These are phyloP conservation scores for Meandrusa payeni DNA, from an alignment of 2,888 invertebrate species.

Conservation along the genomic window DNA sequence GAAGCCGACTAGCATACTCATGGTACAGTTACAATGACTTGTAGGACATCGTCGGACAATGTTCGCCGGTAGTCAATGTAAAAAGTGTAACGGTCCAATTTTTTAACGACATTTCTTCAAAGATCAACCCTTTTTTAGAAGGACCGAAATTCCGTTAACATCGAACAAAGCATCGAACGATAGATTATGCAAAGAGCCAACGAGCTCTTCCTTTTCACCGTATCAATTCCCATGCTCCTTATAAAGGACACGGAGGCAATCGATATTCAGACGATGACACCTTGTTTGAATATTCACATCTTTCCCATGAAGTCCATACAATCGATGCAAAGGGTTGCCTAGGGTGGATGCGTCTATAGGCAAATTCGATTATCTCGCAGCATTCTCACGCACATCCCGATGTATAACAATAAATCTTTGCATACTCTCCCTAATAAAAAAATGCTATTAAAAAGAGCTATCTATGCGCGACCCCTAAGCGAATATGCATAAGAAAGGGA, in stretches of 20 bases:
- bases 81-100: constrained; percentile 64
- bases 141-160: constrained; percentile 57
- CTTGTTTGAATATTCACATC: constrained; percentile 79
- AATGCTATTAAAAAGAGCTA: constrained; percentile 75
- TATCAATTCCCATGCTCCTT: constrained; percentile 75
- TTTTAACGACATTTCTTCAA: constrained; percentile 61
- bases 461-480: constrained; percentile 67
- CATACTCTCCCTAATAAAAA: constrained; percentile 71
- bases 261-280: constrained; percentile 81
- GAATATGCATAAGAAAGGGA: constrained; percentile 74
- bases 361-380: constrained; percentile 78
- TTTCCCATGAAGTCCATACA: constrained; percentile 69
- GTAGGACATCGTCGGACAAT: constrained; percentile 31
- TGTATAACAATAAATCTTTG: constrained; percentile 75
- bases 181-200: constrained; percentile 77
- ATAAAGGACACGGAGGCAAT: constrained; percentile 72
- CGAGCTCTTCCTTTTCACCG: constrained; percentile 72
- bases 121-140: constrained; percentile 59
- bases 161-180: constrained; percentile 56
- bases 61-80: constrained; percentile 55
- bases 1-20: constrained; percentile 36
- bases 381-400: constrained; percentile 78
- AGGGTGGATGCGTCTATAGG: constrained; percentile 72
- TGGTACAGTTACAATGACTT: constrained; percentile 45
- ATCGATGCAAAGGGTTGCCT: constrained; percentile 66